Evolutionary conservation across 2,797 vertebrate genomes (phyloP).

Genomic region (Lagorchestes hirsutus): DNA sequence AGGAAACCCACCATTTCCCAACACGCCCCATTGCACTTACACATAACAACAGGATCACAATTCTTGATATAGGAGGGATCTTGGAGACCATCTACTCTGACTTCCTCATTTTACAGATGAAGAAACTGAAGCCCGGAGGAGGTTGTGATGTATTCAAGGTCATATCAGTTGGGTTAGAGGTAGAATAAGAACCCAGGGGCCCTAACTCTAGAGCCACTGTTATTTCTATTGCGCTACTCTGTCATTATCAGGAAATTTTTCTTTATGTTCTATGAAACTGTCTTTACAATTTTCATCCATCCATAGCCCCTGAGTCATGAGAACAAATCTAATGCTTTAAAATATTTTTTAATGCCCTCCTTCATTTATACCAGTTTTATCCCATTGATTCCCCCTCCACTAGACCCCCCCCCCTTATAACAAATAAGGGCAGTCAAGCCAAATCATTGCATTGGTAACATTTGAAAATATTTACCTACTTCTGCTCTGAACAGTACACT

Average conservation of each 20-base stretch:
- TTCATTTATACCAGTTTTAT: not conserved
- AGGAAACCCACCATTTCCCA: too few species aligned
- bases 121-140: not conserved
- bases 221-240: not conserved
- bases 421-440: not conserved
- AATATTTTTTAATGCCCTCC: not conserved
- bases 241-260: not conserved
- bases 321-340: not conserved
- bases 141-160: not conserved
- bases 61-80: not conserved
- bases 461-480: not conserved
- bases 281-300: not conserved
- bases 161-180: not conserved
- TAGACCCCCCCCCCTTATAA: not conserved
- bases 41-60: not conserved
- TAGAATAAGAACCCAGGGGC: not conserved
- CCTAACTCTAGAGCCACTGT: not conserved
- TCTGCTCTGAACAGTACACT: not conserved
- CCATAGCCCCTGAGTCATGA: not conserved
- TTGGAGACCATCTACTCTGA: not conserved
- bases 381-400: not conserved
- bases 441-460: not conserved
- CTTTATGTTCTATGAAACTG: not conserved
- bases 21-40: not conserved
- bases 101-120: not conserved